Evolutionary conservation across 2,888 invertebrate species (phyloP), one percentile per base, ranked within the genome.

Genomic region (Lasius platythorax): DNA sequence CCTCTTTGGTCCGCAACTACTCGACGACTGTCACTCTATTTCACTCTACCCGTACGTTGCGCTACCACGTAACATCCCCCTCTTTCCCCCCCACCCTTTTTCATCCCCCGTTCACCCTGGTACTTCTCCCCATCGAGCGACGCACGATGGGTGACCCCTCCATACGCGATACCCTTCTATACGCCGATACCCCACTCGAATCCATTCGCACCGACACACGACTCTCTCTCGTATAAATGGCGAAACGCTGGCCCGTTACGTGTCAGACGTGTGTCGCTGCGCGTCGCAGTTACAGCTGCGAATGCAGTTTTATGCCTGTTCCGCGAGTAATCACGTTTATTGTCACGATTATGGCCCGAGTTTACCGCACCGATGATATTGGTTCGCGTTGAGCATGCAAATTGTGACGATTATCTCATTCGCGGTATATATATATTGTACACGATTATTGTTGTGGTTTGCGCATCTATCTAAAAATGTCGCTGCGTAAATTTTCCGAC

Each of bases 21-120:
- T 87, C 90, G 85, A 85, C 86, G 85, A 89, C 88, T 87, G 91
- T 90, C 89, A 86, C 87, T 87, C 87, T 87, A 87, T 87, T 88
- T 87, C 87, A 70, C 76, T 85, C 83, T 85, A 82, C 75, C 63
- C 46, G 30, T 63, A 53, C 61, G 40, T 76, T 33, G 53, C 43
- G 64, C 50, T 43, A 64, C 46, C 82, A 53, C 82, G 28, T 61
- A 63, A 30, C 53, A 53, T n/a, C 68, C 81, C 64, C 61, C 64
- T 28, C 74, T 30, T 12, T 9, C 18, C 23, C 4, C 4, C 5
- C 37, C 37, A 37, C 37, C 37, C 37, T 37, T 5, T 37, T 37
- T 0, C 75, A 15, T n/a, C 50, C 37, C 37, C 23, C 53, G 73
- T 43, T n/a, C 53, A 23, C 78, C 53, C 28, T 53, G 67, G 53